Base-by-base conservation (phyloP, 2,888 invertebrate species). In the Odontomyia ornata region DNA sequence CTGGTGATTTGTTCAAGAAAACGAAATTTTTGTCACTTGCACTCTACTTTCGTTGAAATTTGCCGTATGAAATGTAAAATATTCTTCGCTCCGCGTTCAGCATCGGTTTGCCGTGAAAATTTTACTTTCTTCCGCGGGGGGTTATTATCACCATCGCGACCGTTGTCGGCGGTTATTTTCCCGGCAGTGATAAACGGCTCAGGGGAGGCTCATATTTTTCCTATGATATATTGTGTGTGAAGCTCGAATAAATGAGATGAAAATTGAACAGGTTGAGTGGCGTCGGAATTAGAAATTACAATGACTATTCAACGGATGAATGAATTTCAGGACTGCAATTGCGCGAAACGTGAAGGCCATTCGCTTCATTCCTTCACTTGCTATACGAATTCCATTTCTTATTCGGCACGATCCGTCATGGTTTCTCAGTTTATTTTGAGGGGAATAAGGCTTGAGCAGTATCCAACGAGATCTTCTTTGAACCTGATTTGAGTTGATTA, bases 21-120 rank as follows among this genome's bases (percentile, higher is more conserved):
- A 64, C 76, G 76, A 76, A 76, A 76, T 67, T 76, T 76, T 76
- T 76, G 76, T 76, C 76, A 76, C 76, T 76, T 76, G 67, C 76
- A 76, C 67, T 76, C 65, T 56, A 76, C 76, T 76, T 76, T 76
- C 76, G 52, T 76, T 76, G 15, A 47, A 75, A 75, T 60, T 73
- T 73, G 30, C 73, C 23, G 23, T 73, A 23, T 5, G 13, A 60
- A 73, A 73, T 73, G 73, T 36, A 60, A 73, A 73, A 57, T 28
- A 57, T 57, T 73, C 60, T 73, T 72, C 21, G 21, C 25, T 15
- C 27, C 13, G 43, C 43, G 21, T 46, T 47, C 46, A 47, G 69
- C 47, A 47, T 46, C 21, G 7, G 46, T 21, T 36, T 69, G 21
- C 30, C 23, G 21, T 57, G 73, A 25, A 73, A 57, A 73, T 73